phyloP scores from a whole-genome alignment of 2,113 vertebrate species.

The Hydrochoerus hydrochaeris region DNA sequence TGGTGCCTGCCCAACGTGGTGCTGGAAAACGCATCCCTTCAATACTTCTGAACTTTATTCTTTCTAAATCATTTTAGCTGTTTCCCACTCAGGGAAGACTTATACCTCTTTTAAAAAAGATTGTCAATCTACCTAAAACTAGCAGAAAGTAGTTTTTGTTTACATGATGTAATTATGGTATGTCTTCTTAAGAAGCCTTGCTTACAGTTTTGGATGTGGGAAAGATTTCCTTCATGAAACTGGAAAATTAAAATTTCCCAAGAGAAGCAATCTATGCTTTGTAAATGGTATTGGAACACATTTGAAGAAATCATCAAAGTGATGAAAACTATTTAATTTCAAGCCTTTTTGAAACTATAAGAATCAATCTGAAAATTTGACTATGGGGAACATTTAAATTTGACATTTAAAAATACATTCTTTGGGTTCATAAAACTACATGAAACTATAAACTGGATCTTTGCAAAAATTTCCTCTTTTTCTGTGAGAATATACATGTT shows the following conservation, averaged over 20 bases:
- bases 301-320: neutral
- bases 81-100: neutral
- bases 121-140: constrained; percentile 5
- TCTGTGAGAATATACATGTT: neutral
- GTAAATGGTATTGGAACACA: neutral
- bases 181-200: neutral
- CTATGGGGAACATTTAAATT: neutral
- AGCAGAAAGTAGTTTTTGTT: neutral
- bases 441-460: neutral
- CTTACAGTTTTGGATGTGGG: neutral
- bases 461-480: neutral
- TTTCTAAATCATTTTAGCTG: neutral
- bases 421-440: neutral
- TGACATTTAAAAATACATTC: neutral
- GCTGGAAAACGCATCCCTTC: no score
- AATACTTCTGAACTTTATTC: neutral
- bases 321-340: neutral
- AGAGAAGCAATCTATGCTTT: neutral
- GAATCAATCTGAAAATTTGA: neutral
- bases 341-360: neutral
- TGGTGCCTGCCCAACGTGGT: no score
- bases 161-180: neutral
- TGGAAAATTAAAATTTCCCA: neutral
- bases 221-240: neutral
- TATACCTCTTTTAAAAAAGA: neutral